Base-by-base conservation (phyloP, 2,113 vertebrate species). In the Conger conger region DNA sequence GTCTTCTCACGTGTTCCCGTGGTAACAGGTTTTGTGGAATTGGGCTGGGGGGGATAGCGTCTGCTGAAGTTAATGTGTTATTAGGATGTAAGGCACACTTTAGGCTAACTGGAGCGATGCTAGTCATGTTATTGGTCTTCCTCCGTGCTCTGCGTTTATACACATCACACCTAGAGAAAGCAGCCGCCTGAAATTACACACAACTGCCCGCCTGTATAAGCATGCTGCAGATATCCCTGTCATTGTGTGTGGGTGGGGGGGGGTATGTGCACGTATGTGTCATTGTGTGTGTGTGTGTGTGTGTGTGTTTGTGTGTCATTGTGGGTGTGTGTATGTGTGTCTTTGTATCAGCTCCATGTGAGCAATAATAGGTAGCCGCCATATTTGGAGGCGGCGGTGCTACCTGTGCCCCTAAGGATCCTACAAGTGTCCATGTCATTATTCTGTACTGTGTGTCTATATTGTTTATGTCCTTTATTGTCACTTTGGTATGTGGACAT, bases 71-170 rank as follows among this genome's bases (percentile, higher is more conserved):
- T 85, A 18, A 9, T 50, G 18, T 83, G 38, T 76, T 83, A 83
- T 86, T 82, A 79, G 37, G 36, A 76, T 42, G 57, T 86, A 30
- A 78, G 76, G 81, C 50, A 63, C n/a, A n/a, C n/a, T n/a, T n/a
- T 60, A 54, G 68, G 68, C 82, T 60, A 78, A 86, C 37, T 79
- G 37, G 60, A 76, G 63, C 68, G 23, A 33, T 50, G 76, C 33
- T 79, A 57, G 23, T 81, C 11, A 50, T 68, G n/a, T n/a, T 68
- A 18, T 76, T 30, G 37, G 4, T 63, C 30, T 17, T 79, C 38
- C 15, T 17, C 35, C 68, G 27, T 36, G 77, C 68, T 73, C 11
- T 33, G n/a, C n/a, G 8, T 73, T 73, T 11, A 30, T 30, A 73
- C 4, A 3, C 33, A 11, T 9, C 68, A 73, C 68, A 73, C 27